Conservation (phyloP, 2,113 vertebrate genomes). For the Ailurus styani region DNA sequence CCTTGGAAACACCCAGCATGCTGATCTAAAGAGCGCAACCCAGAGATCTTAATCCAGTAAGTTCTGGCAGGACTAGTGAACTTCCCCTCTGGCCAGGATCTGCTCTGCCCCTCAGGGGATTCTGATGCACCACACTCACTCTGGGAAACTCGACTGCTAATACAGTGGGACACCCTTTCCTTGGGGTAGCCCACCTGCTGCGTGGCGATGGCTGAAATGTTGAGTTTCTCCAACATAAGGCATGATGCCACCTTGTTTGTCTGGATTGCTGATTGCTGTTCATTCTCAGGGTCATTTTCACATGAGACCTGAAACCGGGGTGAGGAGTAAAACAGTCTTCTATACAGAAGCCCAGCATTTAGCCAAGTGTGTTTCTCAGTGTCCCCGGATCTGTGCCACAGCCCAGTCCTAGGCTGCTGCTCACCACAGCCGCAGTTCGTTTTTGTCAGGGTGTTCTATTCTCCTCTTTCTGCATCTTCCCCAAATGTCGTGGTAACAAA, state of each 20-base stretch:
- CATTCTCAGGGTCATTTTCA: background rate
- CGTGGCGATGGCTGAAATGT: background rate
- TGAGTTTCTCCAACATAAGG: background rate
- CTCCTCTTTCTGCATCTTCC: background rate
- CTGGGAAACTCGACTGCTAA: background rate
- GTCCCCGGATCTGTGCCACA: background rate
- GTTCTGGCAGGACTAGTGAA: background rate
- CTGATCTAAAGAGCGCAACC: background rate
- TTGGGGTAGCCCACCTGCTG: background rate
- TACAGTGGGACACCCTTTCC: background rate
- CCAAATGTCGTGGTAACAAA: background rate
- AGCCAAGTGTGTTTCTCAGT: background rate
- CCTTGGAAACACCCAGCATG: background rate
- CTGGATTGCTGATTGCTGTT: background rate
- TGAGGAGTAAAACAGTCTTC: background rate
- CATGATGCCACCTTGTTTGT: background rate
- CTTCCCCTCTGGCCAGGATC: background rate
- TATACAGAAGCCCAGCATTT: background rate
- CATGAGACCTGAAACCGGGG: background rate
- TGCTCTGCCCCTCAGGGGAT: background rate
- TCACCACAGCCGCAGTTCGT: background rate
- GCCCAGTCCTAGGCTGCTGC: background rate
- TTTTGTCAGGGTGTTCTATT: background rate
- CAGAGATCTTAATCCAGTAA: background rate
- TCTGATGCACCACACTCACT: background rate